These are phyloP conservation scores for Nicator chloris DNA, from an alignment of 2,113 vertebrate species.

Conservation along the genomic window DNA sequence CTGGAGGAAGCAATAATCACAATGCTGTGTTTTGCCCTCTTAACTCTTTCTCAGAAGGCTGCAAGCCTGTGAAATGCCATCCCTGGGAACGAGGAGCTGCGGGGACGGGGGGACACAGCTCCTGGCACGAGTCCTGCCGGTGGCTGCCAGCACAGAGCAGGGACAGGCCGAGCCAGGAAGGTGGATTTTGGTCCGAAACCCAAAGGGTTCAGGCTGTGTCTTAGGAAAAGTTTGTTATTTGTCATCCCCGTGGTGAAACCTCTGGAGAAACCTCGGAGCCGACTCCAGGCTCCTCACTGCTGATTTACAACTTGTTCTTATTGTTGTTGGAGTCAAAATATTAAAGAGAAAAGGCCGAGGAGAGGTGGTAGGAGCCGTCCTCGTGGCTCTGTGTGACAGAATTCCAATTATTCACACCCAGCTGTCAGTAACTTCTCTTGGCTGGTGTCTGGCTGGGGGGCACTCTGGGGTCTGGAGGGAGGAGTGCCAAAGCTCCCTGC, in stretches of 20 bases:
- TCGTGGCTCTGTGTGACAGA: neutral
- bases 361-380: neutral
- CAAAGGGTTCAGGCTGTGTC: neutral
- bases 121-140: accelerated
- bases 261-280: neutral
- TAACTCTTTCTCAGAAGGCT: slow-evolving; percentile 52
- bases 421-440: neutral
- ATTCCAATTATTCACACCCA: neutral
- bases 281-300: neutral
- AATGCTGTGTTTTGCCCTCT: slow-evolving; percentile 52
- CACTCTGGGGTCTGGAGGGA: neutral
- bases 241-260: too few species aligned
- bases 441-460: neutral
- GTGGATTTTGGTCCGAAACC: neutral
- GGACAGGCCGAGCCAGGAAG: neutral
- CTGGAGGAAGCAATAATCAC: slow-evolving; percentile 67
- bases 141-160: neutral
- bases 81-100: neutral
- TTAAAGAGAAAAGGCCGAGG: neutral
- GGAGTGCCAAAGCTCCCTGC: neutral
- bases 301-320: neutral
- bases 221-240: neutral
- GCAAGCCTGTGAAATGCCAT: neutral
- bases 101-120: neutral
- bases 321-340: neutral